phyloP scores from a whole-genome alignment of 2,113 vertebrate species.

The Lanius ludovicianus region DNA sequence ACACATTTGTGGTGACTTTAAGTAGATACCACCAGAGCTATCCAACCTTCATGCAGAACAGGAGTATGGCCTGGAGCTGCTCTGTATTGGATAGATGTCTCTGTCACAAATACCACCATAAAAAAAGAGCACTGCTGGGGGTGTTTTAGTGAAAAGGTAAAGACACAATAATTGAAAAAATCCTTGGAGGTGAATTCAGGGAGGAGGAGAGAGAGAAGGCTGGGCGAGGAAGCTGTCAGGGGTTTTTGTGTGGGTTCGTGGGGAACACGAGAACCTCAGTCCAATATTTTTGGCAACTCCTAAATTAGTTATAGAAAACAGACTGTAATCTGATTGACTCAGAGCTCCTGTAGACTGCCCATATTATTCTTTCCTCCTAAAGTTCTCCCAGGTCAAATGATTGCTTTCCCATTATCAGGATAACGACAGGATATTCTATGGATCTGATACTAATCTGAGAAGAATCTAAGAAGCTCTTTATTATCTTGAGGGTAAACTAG shows the following conservation, averaged over 20 bases:
- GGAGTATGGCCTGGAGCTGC: neutral
- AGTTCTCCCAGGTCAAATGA: neutral
- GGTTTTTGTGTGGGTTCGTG: neutral
- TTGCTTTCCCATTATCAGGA: neutral
- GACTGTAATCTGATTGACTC: neutral
- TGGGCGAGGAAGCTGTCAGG: neutral
- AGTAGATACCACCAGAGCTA: neutral
- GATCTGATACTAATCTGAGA: neutral
- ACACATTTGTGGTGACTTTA: neutral
- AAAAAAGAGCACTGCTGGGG: neutral
- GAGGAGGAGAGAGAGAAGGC: neutral
- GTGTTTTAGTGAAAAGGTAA: neutral
- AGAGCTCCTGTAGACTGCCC: neutral
- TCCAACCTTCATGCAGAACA: neutral
- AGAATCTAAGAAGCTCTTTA: neutral
- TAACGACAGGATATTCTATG: neutral
- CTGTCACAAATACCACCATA: neutral
- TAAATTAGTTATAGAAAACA: conserved; percentile 12
- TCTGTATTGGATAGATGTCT: neutral
- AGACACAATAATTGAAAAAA: neutral
- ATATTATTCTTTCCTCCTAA: neutral
- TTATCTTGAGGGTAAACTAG: neutral
- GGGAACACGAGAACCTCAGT: neutral
- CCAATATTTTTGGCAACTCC: neutral
- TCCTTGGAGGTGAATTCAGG: neutral